Evolutionary conservation across 2,888 invertebrate genomes (phyloP), one percentile per base, ranked within the genome.

Genomic region (Dascillus cervinus): DNA sequence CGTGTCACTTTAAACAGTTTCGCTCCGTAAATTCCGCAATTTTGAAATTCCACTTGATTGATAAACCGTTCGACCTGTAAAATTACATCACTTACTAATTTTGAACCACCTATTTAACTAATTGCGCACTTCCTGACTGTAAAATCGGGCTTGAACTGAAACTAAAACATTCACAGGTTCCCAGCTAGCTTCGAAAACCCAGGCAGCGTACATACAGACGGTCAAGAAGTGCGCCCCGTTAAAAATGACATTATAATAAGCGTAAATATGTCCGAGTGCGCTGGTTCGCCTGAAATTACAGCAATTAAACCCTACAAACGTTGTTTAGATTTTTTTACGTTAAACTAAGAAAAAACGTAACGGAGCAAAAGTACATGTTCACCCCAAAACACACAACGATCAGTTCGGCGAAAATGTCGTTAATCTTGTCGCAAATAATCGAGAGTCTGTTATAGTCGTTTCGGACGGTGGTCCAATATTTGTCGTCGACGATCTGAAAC

Each of bases 111-210:
- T 6, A 17, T 8, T 6, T 6, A 17, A 17, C 4, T 6, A 17
- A 17, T 6, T 6, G 5, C 4, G 4, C 8, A 17, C 17, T 22
- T 42, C 44, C 9, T 39, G 32, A n/a, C 24, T 25, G 11, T 28
- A 29, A 19, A 37, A 24, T 25, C 39, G 29, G 6, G 34, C 19
- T 1, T 39, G 31, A 8, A 42, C 13, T 9, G 26, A 22, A 8
- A 25, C 12, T 14, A 44, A 22, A 23, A 25, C 32, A n/a, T 31
- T 19, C 4, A 39, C 13, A 6, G 39, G 25, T 17, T 35, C 34
- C 1, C 14, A 11, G 19, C 39, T 44, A 32, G 39, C 41, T 40
- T 44, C 39, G 10, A 39, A 24, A 5, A 44, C 39, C 22, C 29
- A 34, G 3, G 41, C 31, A 11, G 37, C 36, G 22, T 37, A 44